Evolutionary conservation across 1,140 invertebrate genomes (phyloP), one percentile per base, ranked within the genome.

Genomic region (Spodoptera frugiperda): DNA sequence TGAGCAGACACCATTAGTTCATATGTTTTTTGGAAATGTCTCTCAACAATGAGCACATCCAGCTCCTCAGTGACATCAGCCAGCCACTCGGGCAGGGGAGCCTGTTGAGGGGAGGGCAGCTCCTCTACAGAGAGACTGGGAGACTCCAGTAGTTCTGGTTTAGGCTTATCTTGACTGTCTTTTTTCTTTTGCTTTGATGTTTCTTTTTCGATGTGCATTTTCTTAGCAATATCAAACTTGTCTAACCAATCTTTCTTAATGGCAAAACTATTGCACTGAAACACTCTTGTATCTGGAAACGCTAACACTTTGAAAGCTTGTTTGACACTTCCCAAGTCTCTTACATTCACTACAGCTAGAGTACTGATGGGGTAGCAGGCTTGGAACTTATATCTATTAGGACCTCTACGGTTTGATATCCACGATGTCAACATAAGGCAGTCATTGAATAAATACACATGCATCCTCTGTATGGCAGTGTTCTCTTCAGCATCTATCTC

Each of bases 171-270:
- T 78, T 85, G 87, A 68, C 78, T 88, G 78, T 93, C 94, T 86
- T 90, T 95, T 86, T 85, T 95, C 93, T 88, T 96, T 90, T 86
- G 95, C 83, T 96, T 96, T 48, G 94, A 95, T 82, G 96, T 95
- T 77, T 97, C 97, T 80, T 96, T 96, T 8, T 95, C 94, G 74
- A 97, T 94, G 91, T 97, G 96, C 79, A 97, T 96, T 92, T 98
- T 98, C 92, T 99, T 99, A 0, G 98, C 97, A 83, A 97, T 95
- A 85, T 99, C 98, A 87, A 99, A 97, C 87, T 98, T 97, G 81
- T 99, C 98, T 75, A 99, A 94, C 98, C 98, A 99, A 87, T 99
- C 98, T 94, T 98, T 98, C 96, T 99, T 99, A 72, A 96, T 96
- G 76, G 96, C 96, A 75, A 97, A 95, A 85, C 96, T 98, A 72